These are phyloP conservation scores for Hypocryptadius cinnamomeus DNA, from an alignment of 2,113 vertebrate genomes.

Conservation along the genomic window DNA sequence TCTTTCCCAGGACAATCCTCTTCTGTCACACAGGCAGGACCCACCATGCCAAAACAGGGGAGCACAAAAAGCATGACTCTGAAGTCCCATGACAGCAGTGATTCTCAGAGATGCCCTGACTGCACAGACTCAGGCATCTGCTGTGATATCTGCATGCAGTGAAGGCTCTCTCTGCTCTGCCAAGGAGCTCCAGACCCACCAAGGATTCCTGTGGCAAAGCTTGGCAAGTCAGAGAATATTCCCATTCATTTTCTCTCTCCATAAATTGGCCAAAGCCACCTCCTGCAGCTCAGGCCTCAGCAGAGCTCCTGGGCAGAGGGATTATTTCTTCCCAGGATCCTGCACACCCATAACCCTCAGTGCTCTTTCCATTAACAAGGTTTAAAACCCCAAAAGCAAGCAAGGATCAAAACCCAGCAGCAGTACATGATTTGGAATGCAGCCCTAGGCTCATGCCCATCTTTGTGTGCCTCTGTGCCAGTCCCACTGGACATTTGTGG, in stretches of 20 bases:
- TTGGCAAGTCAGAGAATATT: neutral
- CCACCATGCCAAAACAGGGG: rapidly evolving
- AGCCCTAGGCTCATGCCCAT: neutral
- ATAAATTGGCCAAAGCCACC: neutral
- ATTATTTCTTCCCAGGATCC: neutral
- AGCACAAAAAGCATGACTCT: neutral
- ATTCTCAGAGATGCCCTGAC: neutral
- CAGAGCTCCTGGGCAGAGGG: neutral
- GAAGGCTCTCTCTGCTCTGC: neutral
- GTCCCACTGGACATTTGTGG: neutral
- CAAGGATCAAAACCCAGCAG: neutral
- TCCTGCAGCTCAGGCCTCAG: neutral
- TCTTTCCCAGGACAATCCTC: neutral
- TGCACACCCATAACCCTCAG: neutral
- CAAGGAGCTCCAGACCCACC: rapidly evolving
- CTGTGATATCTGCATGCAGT: neutral
- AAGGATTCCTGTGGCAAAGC: constrained; percentile 2
- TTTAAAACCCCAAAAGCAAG: neutral
- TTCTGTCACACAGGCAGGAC: neutral
- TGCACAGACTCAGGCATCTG: neutral
- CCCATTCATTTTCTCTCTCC: neutral
- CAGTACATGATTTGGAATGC: neutral
- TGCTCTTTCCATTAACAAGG: neutral
- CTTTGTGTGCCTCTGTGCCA: neutral
- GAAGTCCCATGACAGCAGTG: neutral